Evolutionary conservation across 2,113 vertebrate genomes (phyloP), one percentile per base, ranked within the genome.

Genomic region (Zosterops hypoxanthus): DNA sequence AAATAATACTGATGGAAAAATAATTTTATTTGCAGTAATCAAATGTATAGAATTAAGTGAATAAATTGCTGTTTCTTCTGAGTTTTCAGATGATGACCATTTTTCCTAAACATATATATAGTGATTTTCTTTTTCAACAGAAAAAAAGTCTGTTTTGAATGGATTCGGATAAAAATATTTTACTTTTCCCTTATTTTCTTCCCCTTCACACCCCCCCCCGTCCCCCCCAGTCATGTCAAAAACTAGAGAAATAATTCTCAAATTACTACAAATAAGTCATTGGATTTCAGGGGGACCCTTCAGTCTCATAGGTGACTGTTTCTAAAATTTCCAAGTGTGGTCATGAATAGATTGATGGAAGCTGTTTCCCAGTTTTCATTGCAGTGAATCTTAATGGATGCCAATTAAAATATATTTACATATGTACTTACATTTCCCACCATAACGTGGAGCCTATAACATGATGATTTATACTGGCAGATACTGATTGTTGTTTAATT

Each of bases 401-500:
- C 81, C 65, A 84, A 70, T 87, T 94, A 84, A 92, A 91, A 91
- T 53, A 60, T 57, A 56, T 89, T 89, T 91, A 69, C 34, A n/a
- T 65, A 57, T 16, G 31, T 68, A 44, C 56, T 73, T 77, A 15
- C 14, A 34, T 83, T 90, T 94, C 52, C 76, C 61, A 71, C 68
- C 21, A 6, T 83, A 80, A 90, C 25, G 26, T 70, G 46, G 60
- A 26, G 6, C 69, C 65, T 87, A 4, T 83, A 85, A 65, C 47
- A 12, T 83, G 93, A 92, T 86, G 93, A 92, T 86, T 94, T 95
- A 94, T 26, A 56, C 71, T 82, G 90, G 49, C 70, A 86, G 59
- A 36, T 96, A 96, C 88, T 95, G 96, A 95, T 86, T 83, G 95
- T 95, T 94, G 36, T 75, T 65, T 72, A 97, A 78, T 91, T 95